Evolutionary conservation across 1,140 invertebrate genomes (phyloP).

Genomic region (Drosophila erecta): DNA sequence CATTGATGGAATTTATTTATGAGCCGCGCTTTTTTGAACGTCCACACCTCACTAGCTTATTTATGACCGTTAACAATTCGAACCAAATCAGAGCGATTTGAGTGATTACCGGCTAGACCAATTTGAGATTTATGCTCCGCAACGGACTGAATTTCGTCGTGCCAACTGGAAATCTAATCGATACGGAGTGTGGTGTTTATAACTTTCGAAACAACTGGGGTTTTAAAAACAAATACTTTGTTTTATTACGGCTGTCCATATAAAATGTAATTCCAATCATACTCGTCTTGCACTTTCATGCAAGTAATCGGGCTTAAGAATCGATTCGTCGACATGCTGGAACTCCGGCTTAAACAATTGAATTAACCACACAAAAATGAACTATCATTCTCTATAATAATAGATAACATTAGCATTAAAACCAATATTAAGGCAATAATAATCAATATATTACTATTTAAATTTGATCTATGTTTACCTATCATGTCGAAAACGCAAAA

Average conservation of each 20-base stretch:
- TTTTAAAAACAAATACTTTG: too few relatives aligned
- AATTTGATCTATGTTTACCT: too few relatives aligned
- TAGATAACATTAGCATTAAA: too few relatives aligned
- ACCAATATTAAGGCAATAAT: too few relatives aligned
- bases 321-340: too few relatives aligned
- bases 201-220: not conserved
- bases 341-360: too few relatives aligned
- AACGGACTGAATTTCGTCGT: conserved; percentile 17
- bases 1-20: conserved; percentile 79
- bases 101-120: conserved; percentile 71
- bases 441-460: too few relatives aligned
- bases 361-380: too few relatives aligned
- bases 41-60: conserved; percentile 31
- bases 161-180: conserved; percentile 18
- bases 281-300: too few relatives aligned
- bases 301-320: too few relatives aligned
- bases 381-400: too few relatives aligned
- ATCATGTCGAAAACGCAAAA: too few relatives aligned
- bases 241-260: not conserved
- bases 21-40: conserved; percentile 26
- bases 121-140: conserved; percentile 68
- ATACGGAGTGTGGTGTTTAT: not conserved
- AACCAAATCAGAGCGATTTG: conserved; percentile 72
- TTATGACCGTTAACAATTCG: conserved; percentile 59
- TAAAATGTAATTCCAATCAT: not conserved